phyloP scores from a whole-genome alignment of 2,888 invertebrate species.

The Tipula unca region DNA sequence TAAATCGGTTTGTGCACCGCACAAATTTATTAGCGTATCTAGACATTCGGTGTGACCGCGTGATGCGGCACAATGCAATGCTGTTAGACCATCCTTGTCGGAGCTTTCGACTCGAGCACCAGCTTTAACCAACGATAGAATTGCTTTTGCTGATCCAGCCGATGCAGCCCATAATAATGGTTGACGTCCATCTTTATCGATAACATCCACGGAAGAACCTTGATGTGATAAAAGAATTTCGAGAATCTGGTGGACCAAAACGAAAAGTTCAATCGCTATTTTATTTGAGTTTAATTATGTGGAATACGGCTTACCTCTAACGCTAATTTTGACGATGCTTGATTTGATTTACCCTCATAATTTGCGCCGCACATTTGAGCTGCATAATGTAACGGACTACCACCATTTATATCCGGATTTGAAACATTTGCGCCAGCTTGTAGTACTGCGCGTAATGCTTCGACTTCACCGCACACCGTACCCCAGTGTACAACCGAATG shows the following conservation, averaged over 20 bases:
- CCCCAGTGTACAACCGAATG: slow-evolving; percentile 98
- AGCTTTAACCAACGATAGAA: slow-evolving; percentile 77
- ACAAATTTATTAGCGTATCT: slow-evolving; percentile 77
- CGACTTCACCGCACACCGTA: slow-evolving; percentile 91
- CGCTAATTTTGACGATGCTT: slow-evolving; percentile 36
- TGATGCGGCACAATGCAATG: slow-evolving; percentile 94
- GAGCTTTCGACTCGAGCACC: slow-evolving; percentile 74
- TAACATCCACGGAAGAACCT: slow-evolving; percentile 72
- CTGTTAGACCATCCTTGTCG: slow-evolving; percentile 91
- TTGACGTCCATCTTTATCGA: slow-evolving; percentile 87
- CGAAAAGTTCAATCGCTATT: too few relatives aligned
- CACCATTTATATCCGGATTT: slow-evolving; percentile 87
- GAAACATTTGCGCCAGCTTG: slow-evolving; percentile 80
- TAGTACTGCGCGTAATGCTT: slow-evolving; percentile 75
- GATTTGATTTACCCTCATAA: slow-evolving; percentile 47
- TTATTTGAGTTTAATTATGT: neutral
- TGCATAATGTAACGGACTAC: slow-evolving; percentile 93
- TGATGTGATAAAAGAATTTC: slow-evolving; percentile 71
- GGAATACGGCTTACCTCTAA: slow-evolving; percentile 29
- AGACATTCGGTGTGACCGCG: slow-evolving; percentile 89
- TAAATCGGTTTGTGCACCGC: slow-evolving; percentile 81
- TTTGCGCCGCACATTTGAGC: slow-evolving; percentile 92
- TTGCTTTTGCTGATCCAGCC: slow-evolving; percentile 88
- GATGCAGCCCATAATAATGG: slow-evolving; percentile 97
- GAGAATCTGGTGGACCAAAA: slow-evolving; percentile 47